A percentile compares a stretch with the other conserved stretches of the same genome.
Conservation (phyloP, 2,113 vertebrate genomes). For the Sphyrna mokarran region DNA sequence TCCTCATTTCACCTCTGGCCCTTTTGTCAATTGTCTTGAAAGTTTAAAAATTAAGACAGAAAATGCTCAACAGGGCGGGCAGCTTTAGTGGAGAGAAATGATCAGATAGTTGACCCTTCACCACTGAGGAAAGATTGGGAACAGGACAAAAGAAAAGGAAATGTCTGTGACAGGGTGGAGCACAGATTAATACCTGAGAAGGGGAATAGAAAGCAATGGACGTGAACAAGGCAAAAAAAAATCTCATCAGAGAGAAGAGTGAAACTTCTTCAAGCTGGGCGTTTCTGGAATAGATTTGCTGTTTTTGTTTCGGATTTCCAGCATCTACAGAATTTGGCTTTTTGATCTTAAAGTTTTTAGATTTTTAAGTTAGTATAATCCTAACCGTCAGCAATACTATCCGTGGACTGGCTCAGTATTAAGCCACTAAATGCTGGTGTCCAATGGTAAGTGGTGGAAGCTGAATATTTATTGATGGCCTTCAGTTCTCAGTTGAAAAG, state of each 20-base stretch:
- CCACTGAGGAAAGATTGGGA: not conserved
- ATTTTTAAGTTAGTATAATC: not conserved
- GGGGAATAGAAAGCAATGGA: not conserved
- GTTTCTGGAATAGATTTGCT: not conserved
- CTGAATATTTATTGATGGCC: not conserved
- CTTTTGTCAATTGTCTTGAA: not conserved
- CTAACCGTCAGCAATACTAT: not conserved
- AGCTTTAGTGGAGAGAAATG: not conserved
- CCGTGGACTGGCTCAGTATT: not conserved
- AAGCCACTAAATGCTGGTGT: not conserved
- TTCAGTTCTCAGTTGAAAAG: not conserved
- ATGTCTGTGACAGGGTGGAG: not conserved
- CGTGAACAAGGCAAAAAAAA: not conserved
- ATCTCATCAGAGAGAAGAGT: not conserved
- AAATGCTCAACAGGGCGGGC: not conserved
- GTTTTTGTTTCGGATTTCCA: not conserved
- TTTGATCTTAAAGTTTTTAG: not conserved
- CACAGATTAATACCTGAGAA: not conserved
- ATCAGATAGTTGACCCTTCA: not conserved
- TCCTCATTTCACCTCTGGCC: not conserved
- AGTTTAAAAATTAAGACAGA: not conserved
- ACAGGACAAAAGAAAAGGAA: not conserved
- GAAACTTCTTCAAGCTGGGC: not conserved
- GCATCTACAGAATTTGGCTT: not conserved
- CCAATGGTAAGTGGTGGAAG: not conserved